Conservation (phyloP, 2,113 vertebrate genomes). For the Coptodon bakossiorum region DNA sequence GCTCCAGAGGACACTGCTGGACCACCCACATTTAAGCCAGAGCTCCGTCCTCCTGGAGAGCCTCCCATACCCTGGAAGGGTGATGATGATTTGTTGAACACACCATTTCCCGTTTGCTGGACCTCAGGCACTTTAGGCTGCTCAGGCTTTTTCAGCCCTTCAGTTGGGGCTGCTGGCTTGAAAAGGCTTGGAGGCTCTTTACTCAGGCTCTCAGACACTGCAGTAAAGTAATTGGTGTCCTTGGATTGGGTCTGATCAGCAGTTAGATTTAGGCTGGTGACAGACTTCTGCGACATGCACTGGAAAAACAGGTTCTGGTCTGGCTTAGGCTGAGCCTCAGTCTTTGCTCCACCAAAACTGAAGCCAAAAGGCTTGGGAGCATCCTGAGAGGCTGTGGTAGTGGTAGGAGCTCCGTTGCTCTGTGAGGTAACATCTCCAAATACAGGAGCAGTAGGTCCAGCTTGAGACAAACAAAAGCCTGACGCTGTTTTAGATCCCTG, state of each 20-base stretch:
- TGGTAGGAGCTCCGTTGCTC: constrained; percentile 80
- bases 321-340: constrained; percentile 70
- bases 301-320: constrained; percentile 98
- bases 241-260: constrained; percentile 54
- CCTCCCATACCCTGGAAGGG: constrained; percentile 76
- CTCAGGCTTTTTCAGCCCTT: constrained; percentile 71
- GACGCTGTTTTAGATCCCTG: constrained; percentile 80
- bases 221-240: constrained; percentile 84
- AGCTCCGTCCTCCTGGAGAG: constrained; percentile 42
- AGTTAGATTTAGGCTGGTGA: constrained; percentile 61
- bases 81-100: constrained; percentile 79
- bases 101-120: constrained; percentile 78
- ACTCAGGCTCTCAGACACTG: constrained; percentile 82
- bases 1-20: constrained; percentile 31
- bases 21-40: constrained; percentile 25
- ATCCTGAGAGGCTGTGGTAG: constrained; percentile 74
- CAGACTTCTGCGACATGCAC: constrained; percentile 91
- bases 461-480: constrained; percentile 76
- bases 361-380: constrained; percentile 81
- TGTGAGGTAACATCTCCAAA: constrained; percentile 83
- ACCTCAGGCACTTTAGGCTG: constrained; percentile 78
- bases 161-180: constrained; percentile 55
- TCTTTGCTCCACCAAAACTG: constrained; percentile 77
- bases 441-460: constrained; percentile 66
- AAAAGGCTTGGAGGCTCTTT: constrained; percentile 80